Percentiles rank a stretch among this genome's conserved stretches.
Conservation (phyloP, 2,888 invertebrate species). For the Phyllotreta cruciferae region DNA sequence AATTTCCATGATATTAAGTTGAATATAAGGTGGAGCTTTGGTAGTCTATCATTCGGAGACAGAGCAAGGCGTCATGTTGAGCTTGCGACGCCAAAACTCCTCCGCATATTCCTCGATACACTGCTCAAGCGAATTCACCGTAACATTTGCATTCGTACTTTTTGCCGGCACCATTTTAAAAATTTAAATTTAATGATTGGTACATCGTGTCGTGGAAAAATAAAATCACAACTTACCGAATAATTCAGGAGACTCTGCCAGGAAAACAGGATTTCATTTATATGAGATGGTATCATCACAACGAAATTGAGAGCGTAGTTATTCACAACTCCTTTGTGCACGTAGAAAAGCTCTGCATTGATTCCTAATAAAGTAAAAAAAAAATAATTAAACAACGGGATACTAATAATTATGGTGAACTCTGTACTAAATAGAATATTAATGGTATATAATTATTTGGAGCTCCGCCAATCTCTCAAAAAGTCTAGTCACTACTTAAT, state of each 20-base stretch:
- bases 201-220: neutral
- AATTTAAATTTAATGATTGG: neutral
- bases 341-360: slow-evolving; percentile 87
- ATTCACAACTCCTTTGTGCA: slow-evolving; percentile 89
- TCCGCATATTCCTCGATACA: neutral
- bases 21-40: slow-evolving; percentile 13
- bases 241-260: slow-evolving; percentile 88
- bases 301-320: slow-evolving; percentile 89
- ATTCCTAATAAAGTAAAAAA: slow-evolving; percentile 69
- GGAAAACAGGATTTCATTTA: slow-evolving; percentile 86
- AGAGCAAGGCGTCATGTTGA: slow-evolving; percentile 15
- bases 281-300: slow-evolving; percentile 84
- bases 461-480: no score
- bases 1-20: slow-evolving; percentile 15
- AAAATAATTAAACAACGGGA: slow-evolving; percentile 10
- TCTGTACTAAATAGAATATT: neutral
- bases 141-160: neutral
- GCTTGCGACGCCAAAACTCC: slow-evolving; percentile 10
- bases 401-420: no score
- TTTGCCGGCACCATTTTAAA: neutral
- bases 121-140: neutral
- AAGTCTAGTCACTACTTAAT: neutral
- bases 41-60: slow-evolving; percentile 15
- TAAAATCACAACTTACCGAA: slow-evolving; percentile 46
- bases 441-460: neutral